Evolutionary conservation across 2,888 invertebrate genomes (phyloP), one percentile per base, ranked within the genome.

Genomic region (Timema podura): DNA sequence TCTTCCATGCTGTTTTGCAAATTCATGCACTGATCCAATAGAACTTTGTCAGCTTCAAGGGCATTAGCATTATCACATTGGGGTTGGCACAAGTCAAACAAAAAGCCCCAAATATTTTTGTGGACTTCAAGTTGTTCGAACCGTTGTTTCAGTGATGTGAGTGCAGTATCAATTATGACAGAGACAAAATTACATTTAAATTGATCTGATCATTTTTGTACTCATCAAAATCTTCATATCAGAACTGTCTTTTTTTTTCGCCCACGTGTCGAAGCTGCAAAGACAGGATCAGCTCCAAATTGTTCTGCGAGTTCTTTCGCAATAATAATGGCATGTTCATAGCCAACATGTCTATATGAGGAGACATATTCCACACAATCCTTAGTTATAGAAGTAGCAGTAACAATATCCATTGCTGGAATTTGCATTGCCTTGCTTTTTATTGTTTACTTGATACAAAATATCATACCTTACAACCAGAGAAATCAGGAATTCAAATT

Each of bases 361-460:
- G 15, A n/a, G 6, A 57, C 51, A 5, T 51, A 51, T 13, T n/a
- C 9, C 57, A n/a, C 30, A 57, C n/a, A 57, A 57, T 30, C n/a
- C 57, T 57, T n/a, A 30, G 30, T 11, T 57, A 57, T 7, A 57
- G 13, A 16, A 30, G 57, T 57, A 30, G 5, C 8, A 57, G 15
- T 10, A 57, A 9, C 15, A 57, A n/a, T 57, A 57, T 57, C 57
- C 57, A 57, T 57, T 30, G 30, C n/a, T 57, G 57, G 57, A 13
- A 13, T 57, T 11, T 57, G 57, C 57, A n/a, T n/a, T 57, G 57
- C 10, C 30, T 57, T 57, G 1, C 57, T n/a, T 1, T 1, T 16
- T 30, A 11, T 13, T 57, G 57, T 57, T n/a, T n/a, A 57, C 57
- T 57, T 57, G 15, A 57, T 57, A n/a, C n/a, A 57, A 57, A 57